Conservation (phyloP, 2,797 vertebrate species). For the Botia kubotai region DNA sequence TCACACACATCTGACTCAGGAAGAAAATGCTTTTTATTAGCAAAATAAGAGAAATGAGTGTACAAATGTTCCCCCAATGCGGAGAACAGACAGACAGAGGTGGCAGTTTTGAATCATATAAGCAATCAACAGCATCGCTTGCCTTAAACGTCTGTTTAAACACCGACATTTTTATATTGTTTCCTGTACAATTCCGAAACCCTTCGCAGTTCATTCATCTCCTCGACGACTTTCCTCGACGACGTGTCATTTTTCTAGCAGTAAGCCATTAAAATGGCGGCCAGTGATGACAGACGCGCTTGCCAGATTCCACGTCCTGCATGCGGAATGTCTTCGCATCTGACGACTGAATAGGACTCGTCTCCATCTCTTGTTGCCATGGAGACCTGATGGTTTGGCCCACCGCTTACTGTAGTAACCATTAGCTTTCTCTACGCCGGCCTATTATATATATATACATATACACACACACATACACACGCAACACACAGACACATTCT, state of each 20-base stretch:
- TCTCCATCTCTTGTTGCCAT: constrained; percentile 50
- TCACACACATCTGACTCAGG: constrained; percentile 49
- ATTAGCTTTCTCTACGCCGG: constrained; percentile 13
- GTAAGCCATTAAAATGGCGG: constrained; percentile 30
- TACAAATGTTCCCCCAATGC: constrained; percentile 78
- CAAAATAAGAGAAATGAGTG: constrained; percentile 85
- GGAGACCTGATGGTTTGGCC: constrained; percentile 44
- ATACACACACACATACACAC: constrained; percentile 23
- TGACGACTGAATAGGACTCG: constrained; percentile 30
- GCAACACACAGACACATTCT: constrained; percentile 20
- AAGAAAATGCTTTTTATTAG: constrained; percentile 85
- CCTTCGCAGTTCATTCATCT: constrained; percentile 16
- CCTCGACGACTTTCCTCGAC: background rate
- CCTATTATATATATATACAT: constrained; percentile 9
- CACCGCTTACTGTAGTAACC: constrained; percentile 31
- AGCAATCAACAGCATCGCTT: constrained; percentile 37
- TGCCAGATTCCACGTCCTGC: constrained; percentile 22
- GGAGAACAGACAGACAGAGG: constrained; percentile 68
- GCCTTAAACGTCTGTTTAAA: constrained; percentile 5
- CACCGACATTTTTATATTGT: constrained; percentile 22
- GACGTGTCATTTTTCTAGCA: background rate
- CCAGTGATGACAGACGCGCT: constrained; percentile 20
- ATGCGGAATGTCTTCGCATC: constrained; percentile 19
- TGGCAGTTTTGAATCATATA: constrained; percentile 42
- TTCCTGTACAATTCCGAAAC: constrained; percentile 14